Evolutionary conservation across 2,888 invertebrate species (phyloP).

Genomic region (Seira musarum): DNA sequence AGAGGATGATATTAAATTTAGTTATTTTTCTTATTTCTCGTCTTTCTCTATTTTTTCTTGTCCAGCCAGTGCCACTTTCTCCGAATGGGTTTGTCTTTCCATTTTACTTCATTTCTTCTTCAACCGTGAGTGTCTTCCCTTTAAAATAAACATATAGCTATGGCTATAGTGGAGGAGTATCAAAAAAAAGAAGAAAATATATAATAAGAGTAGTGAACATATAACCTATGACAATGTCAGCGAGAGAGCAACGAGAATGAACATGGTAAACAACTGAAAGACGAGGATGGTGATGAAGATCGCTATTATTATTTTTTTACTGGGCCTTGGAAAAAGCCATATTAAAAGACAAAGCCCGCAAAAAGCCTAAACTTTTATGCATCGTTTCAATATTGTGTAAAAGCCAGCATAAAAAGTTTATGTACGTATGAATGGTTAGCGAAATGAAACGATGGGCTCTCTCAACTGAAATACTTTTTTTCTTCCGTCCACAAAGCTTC

Average conservation of each 20-base stretch:
- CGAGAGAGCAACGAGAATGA: slow-evolving; percentile 34
- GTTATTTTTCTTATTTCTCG: slow-evolving; percentile 42
- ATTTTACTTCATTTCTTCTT: slow-evolving; percentile 9
- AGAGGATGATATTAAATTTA: slow-evolving; percentile 54
- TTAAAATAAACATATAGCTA: slow-evolving; percentile 10
- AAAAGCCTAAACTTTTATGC: background rate
- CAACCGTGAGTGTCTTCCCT: background rate
- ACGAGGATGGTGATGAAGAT: slow-evolving; percentile 11
- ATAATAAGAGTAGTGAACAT: slow-evolving; percentile 5
- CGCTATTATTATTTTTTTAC: slow-evolving; percentile 3
- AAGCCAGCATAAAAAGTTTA: slow-evolving; percentile 8
- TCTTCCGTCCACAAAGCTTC: no score
- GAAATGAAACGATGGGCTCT: slow-evolving; percentile 1
- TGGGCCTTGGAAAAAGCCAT: background rate
- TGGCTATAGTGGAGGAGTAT: background rate
- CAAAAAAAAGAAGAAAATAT: background rate
- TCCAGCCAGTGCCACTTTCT: slow-evolving; percentile 13
- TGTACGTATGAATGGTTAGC: slow-evolving; percentile 3
- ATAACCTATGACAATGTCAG: slow-evolving; percentile 55
- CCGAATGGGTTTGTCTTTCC: slow-evolving; percentile 7
- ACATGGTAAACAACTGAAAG: slow-evolving; percentile 6
- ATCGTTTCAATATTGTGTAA: background rate
- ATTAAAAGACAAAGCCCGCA: slow-evolving; percentile 7
- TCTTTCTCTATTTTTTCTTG: background rate
- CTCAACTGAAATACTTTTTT: no score